A percentile compares a stretch with the other conserved stretches of the same genome.
Conservation (phyloP, 23 tunicate genomes). For the Halocynthia roretzi region DNA sequence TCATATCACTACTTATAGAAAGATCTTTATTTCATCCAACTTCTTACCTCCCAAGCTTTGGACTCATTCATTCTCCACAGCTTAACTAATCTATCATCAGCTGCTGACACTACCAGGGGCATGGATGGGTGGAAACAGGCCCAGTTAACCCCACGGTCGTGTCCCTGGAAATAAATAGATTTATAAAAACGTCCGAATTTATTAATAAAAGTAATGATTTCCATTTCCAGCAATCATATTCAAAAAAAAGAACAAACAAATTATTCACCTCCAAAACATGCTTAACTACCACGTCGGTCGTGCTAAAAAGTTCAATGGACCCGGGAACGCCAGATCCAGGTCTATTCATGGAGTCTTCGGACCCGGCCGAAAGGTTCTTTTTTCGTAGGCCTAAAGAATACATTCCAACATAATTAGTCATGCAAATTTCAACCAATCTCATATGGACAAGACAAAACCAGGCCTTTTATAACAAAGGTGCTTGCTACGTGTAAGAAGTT, state of each 20-base stretch:
- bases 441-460: no score
- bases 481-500: no score
- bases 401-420: no score
- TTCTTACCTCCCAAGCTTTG: slow-evolving; percentile 89
- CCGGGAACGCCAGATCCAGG: slow-evolving; percentile 51
- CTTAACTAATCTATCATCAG: slow-evolving; percentile 92
- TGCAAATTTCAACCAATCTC: no score
- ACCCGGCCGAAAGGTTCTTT: slow-evolving; percentile 76
- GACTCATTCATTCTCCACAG: slow-evolving; percentile 97
- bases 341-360: slow-evolving; percentile 44
- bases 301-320: slow-evolving; percentile 86
- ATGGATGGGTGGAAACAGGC: slow-evolving; percentile 95
- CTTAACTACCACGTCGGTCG: slow-evolving; percentile 81
- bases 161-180: slow-evolving; percentile 51
- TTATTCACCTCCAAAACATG: slow-evolving; percentile 81
- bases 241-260: neutral
- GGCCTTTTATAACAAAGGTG: no score
- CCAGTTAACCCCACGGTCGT: slow-evolving; percentile 99
- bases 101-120: slow-evolving; percentile 95
- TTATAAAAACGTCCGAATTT: neutral
- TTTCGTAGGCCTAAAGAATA: slow-evolving; percentile 62
- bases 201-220: neutral
- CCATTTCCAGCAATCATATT: neutral
- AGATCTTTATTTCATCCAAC: neutral
- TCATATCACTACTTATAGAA: neutral